These are phyloP conservation scores for Irena cyanogastra DNA, from an alignment of 2,113 vertebrate genomes.

Conservation along the genomic window DNA sequence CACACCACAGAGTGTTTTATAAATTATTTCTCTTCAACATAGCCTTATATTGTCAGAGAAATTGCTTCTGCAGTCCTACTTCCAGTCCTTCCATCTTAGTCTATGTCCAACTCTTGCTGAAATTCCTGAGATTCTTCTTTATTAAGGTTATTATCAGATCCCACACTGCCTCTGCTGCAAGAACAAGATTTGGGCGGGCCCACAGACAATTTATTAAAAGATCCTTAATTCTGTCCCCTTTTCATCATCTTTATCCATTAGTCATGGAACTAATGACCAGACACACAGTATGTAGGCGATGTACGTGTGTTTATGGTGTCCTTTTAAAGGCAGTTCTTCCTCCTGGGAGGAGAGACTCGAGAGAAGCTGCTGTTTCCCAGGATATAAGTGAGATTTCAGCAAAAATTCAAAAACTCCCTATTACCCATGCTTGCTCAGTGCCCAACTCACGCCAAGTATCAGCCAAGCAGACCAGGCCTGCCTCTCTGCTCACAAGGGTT, in stretches of 20 bases:
- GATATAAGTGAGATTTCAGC: neutral
- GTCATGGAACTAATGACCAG: neutral
- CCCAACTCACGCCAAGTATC: rapidly evolving
- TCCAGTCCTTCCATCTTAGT: neutral
- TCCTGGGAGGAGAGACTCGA: neutral
- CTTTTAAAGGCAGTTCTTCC: neutral
- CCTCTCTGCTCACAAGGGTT: neutral
- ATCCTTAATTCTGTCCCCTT: neutral
- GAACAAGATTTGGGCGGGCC: neutral
- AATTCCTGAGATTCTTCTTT: neutral
- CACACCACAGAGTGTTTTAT: neutral
- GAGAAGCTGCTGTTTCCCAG: neutral
- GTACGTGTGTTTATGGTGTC: neutral
- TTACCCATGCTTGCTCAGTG: neutral
- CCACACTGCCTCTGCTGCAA: neutral
- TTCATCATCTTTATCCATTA: rapidly evolving
- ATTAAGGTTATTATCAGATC: neutral
- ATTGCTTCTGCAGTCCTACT: neutral
- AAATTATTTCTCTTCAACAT: neutral
- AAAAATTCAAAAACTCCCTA: neutral
- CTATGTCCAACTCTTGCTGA: neutral
- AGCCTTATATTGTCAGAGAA: neutral
- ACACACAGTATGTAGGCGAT: neutral
- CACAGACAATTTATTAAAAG: neutral
- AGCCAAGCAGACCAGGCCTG: neutral